Percentiles rank a stretch among this genome's conserved stretches.
Conservation (phyloP, 2,113 vertebrate species). For the Apodemus sylvaticus region DNA sequence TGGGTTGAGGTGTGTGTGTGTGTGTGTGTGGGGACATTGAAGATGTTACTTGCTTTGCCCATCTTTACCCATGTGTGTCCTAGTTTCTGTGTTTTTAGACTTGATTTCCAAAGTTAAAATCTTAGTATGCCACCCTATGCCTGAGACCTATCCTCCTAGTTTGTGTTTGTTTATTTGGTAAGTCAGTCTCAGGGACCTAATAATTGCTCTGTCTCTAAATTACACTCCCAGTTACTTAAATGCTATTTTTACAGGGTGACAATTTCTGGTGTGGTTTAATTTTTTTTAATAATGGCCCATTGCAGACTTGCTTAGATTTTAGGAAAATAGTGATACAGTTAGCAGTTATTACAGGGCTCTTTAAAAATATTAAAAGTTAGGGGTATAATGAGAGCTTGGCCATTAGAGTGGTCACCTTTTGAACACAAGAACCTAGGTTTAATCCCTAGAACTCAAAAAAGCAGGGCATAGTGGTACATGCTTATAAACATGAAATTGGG, state of each 20-base stretch:
- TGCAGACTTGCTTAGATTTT: background rate
- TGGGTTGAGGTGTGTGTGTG: no score
- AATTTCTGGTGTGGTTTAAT: background rate
- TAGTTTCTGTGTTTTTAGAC: background rate
- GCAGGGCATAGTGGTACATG: background rate
- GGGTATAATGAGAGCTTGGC: background rate
- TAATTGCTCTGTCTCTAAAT: background rate
- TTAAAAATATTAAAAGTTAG: background rate
- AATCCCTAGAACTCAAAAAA: background rate
- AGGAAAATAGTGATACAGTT: background rate
- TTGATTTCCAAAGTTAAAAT: slow-evolving; percentile 45
- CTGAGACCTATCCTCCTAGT: background rate
- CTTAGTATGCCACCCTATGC: background rate
- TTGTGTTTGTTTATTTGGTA: background rate
- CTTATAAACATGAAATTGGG: background rate
- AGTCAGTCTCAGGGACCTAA: background rate
- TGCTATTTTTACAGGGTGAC: background rate
- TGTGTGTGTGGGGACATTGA: background rate
- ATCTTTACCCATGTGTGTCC: background rate
- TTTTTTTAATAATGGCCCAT: background rate
- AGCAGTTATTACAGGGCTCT: background rate
- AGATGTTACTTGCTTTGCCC: background rate
- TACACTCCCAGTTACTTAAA: no score
- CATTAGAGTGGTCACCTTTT: background rate
- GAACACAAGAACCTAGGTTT: background rate